These are phyloP conservation scores for Watsonalla binaria DNA, from an alignment of 2,888 invertebrate genomes.

Conservation along the genomic window DNA sequence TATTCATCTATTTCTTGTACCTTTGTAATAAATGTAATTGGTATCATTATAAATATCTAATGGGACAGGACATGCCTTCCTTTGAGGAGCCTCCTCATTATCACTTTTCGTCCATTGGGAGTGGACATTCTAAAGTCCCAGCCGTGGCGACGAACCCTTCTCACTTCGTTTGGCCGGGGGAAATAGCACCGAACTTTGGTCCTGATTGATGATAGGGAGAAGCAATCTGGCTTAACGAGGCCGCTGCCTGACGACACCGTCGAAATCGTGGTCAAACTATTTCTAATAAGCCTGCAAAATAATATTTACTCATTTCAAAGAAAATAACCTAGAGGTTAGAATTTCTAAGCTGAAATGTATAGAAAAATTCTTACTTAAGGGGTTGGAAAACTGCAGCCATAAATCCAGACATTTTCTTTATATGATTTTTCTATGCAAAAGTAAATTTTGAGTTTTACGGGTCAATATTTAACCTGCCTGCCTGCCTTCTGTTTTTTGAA, in stretches of 20 bases:
- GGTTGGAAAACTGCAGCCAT: conserved; percentile 54
- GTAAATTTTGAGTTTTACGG: no score
- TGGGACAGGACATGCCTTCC: conserved; percentile 84
- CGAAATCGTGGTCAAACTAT: conserved; percentile 38
- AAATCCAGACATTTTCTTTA: conserved; percentile 46
- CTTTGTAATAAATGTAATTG: not conserved
- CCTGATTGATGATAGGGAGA: conserved; percentile 50
- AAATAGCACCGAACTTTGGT: conserved; percentile 83
- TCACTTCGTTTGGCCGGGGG: conserved; percentile 85
- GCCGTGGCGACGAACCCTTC: conserved; percentile 84
- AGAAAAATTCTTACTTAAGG: conserved; percentile 35
- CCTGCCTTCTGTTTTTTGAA: no score
- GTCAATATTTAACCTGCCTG: no score
- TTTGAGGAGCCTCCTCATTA: conserved; percentile 88
- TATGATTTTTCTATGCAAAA: no score
- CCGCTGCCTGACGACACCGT: conserved; percentile 27
- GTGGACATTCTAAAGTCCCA: conserved; percentile 85
- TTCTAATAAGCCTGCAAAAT: conserved; percentile 47
- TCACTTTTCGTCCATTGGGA: conserved; percentile 80
- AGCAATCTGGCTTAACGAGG: conserved; percentile 50
- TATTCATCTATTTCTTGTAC: not conserved
- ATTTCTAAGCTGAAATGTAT: not conserved
- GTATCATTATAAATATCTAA: conserved; percentile 44
- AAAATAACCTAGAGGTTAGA: not conserved
- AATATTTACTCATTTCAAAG: not conserved